These are phyloP conservation scores for Zapus hudsonius DNA, from an alignment of 2,113 vertebrate genomes.

Conservation along the genomic window DNA sequence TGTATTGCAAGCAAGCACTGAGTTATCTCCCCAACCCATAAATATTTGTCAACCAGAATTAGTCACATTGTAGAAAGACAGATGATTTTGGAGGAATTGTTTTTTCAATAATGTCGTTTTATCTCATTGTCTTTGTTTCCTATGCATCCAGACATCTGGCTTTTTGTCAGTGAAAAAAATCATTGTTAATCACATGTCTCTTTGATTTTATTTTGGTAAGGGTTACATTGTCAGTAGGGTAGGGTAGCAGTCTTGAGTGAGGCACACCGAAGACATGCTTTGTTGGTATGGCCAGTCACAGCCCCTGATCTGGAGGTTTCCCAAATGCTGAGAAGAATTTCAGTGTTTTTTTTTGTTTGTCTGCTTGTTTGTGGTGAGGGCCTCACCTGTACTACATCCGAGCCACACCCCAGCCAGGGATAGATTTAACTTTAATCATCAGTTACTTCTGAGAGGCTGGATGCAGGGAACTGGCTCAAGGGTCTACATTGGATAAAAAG, in stretches of 20 bases:
- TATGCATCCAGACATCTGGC: not conserved
- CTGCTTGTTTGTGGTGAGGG: not conserved
- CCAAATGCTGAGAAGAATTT: not conserved
- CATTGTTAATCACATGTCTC: not conserved
- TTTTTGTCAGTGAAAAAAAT: not conserved
- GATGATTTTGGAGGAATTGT: not conserved
- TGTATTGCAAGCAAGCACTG: too few species aligned
- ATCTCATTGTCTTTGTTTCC: slow-evolving; percentile 17
- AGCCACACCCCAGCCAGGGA: not conserved
- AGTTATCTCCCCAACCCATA: too few species aligned
- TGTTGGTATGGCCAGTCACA: not conserved
- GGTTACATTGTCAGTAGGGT: not conserved
- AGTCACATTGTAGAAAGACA: not conserved
- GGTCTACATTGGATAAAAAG: not conserved
- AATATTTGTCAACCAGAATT: not conserved
- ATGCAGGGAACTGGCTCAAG: not conserved
- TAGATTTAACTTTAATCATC: not conserved
- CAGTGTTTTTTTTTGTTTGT: too few species aligned
- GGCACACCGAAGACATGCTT: not conserved
- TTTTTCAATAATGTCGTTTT: slow-evolving; percentile 30
- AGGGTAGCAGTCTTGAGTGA: not conserved
- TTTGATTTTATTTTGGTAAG: slow-evolving; percentile 17
- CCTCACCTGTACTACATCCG: not conserved
- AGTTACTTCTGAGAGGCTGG: not conserved
- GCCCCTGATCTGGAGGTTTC: not conserved